Evolutionary conservation across 2,113 vertebrate species (phyloP), one percentile per base, ranked within the genome.

Genomic region (Colius striatus): DNA sequence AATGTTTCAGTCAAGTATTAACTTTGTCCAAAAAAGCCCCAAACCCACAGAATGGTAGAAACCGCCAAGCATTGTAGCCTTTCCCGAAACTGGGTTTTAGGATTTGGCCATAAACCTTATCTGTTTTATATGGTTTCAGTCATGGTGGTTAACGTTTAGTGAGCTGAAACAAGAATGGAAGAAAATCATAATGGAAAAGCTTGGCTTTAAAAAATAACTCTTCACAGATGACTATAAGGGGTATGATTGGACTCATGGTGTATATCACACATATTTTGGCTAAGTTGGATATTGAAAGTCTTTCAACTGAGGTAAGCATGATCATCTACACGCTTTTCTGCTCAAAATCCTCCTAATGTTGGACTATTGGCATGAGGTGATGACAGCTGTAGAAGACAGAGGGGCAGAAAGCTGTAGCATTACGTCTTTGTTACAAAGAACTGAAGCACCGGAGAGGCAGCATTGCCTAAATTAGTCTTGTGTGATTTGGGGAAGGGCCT

Each of bases 111-210:
- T 83, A 91, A 89, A 91, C 36, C 6, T 90, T 82, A 92, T 53
- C 58, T 90, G n/a, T 87, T 92, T 95, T 91, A 54, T 91, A 87
- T 38, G 47, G 78, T 83, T 94, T 74, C 51, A 43, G 71, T 88
- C 60, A 51, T 63, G 63, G 80, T 94, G 80, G 84, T 77, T 95
- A 90, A 74, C 67, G 47, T 58, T 90, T 67, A 91, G 67, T 63
- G 67, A 95, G 71, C 78, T 94, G 90, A 95, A 95, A 95, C 62
- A 95, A 80, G 78, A 85, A 87, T 67, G 67, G 75, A 92, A 71
- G 84, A 92, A 95, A 94, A 91, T 55, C 2, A 87, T 45, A 92
- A 83, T 53, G 82, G 84, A 87, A 90, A 95, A 90, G 47, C 55
- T 73, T 77, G 15, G 32, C 74, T 94, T 68, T 38, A 77, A 47